A percentile compares a stretch with the other conserved stretches of the same genome.
Conservation (phyloP, 2,797 vertebrate genomes). For the Rhabdomys pumilio region DNA sequence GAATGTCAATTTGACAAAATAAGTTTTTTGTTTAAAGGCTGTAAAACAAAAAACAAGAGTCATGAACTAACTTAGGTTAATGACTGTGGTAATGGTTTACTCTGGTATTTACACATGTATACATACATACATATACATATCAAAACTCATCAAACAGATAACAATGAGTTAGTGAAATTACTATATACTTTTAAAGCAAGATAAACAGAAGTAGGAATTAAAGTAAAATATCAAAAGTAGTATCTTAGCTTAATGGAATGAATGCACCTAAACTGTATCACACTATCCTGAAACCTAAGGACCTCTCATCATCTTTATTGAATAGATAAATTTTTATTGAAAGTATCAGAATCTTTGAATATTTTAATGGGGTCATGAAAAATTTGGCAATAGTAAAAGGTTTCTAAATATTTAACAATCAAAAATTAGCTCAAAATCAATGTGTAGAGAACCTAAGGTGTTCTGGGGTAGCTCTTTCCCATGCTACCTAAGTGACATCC, state of each 20-base stretch:
- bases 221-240: conserved; percentile 41
- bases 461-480: not conserved
- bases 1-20: not conserved
- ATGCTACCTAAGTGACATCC: not conserved
- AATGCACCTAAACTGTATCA: not conserved
- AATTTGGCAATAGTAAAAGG: not conserved
- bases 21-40: conserved; percentile 57
- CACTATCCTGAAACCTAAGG: not conserved
- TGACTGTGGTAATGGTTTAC: not conserved
- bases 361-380: not conserved
- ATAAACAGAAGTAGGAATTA: conserved; percentile 40
- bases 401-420: not conserved
- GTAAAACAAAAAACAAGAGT: not conserved
- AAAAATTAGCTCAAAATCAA: not conserved
- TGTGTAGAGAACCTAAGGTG: not conserved
- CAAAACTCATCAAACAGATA: not conserved
- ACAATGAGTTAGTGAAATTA: not conserved
- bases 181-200: not conserved
- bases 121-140: not conserved
- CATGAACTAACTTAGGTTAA: not conserved
- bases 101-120: not conserved
- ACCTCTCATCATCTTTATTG: not conserved
- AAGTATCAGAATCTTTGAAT: conserved; percentile 24
- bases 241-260: conserved; percentile 7
- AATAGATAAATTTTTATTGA: conserved; percentile 4